phyloP scores from a whole-genome alignment of 2,888 invertebrate species.

The Geophilus truncorum region DNA sequence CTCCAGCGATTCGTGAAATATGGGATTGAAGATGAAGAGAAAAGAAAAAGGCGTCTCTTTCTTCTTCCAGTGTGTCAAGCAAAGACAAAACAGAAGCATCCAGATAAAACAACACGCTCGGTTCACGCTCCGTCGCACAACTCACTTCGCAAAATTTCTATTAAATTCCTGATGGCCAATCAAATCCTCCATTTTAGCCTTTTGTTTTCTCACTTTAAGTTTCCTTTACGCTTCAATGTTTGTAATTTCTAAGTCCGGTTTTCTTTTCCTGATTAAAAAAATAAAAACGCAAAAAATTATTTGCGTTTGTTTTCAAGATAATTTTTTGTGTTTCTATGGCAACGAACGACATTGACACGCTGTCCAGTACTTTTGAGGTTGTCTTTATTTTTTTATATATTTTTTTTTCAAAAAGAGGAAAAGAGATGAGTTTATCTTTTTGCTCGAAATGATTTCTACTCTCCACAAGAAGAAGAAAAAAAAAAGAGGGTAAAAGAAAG shows the following conservation, averaged over 20 bases:
- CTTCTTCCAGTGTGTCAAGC: conserved; percentile 25
- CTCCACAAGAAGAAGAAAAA: neutral
- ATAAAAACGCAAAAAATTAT: too few relatives aligned
- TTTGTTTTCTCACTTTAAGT: neutral
- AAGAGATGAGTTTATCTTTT: neutral
- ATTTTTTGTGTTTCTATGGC: neutral
- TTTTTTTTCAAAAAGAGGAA: neutral
- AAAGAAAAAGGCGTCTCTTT: conserved; percentile 7
- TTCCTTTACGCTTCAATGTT: neutral
- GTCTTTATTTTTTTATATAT: neutral
- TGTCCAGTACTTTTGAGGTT: neutral
- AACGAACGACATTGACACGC: neutral
- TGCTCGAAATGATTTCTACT: neutral
- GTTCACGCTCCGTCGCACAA: neutral
- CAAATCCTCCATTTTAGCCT: neutral
- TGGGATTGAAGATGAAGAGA: conserved; percentile 21
- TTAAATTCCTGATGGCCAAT: conserved; percentile 1
- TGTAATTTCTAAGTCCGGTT: neutral
- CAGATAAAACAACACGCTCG: conserved; percentile 7
- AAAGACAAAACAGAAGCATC: conserved; percentile 10
- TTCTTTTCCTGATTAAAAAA: neutral
- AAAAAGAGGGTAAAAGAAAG: neutral
- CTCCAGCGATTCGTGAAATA: conserved; percentile 27
- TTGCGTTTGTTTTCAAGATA: neutral
- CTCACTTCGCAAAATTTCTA: neutral